Conservation (phyloP, 2,113 vertebrate species). For the Lanius collurio region DNA sequence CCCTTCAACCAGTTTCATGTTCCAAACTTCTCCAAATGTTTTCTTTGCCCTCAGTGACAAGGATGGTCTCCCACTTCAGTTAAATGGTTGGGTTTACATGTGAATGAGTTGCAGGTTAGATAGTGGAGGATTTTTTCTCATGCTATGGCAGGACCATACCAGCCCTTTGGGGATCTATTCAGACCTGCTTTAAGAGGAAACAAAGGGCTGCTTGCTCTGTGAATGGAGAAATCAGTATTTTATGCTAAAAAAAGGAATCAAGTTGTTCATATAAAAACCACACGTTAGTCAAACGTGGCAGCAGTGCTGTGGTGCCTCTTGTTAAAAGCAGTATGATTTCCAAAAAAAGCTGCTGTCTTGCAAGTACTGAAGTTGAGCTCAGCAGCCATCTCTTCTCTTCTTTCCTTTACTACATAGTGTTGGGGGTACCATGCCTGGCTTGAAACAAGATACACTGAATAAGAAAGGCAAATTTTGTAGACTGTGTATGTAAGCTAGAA, state of each 20-base stretch:
- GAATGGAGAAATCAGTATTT: neutral
- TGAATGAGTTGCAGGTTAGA: neutral
- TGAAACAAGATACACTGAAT: neutral
- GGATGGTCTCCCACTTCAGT: neutral
- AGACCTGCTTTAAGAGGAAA: neutral
- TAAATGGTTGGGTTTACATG: neutral
- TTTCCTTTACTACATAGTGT: neutral
- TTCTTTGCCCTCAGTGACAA: neutral
- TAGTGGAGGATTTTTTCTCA: rapidly evolving
- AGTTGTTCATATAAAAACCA: neutral
- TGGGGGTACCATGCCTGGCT: neutral
- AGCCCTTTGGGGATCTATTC: neutral
- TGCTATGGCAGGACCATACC: rapidly evolving
- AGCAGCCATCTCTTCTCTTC: constrained; percentile 5
- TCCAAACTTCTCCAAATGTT: neutral
- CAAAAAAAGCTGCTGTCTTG: constrained; percentile 53
- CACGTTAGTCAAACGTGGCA: neutral
- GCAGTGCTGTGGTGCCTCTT: neutral
- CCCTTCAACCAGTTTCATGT: neutral
- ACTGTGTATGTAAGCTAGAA: neutral
- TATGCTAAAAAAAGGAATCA: neutral
- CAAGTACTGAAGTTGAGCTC: constrained; percentile 23
- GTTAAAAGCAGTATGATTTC: neutral
- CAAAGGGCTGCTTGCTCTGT: neutral
- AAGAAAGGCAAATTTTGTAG: neutral